Conservation (phyloP, 2,113 vertebrate species). For the Oncorhynchus masou region DNA sequence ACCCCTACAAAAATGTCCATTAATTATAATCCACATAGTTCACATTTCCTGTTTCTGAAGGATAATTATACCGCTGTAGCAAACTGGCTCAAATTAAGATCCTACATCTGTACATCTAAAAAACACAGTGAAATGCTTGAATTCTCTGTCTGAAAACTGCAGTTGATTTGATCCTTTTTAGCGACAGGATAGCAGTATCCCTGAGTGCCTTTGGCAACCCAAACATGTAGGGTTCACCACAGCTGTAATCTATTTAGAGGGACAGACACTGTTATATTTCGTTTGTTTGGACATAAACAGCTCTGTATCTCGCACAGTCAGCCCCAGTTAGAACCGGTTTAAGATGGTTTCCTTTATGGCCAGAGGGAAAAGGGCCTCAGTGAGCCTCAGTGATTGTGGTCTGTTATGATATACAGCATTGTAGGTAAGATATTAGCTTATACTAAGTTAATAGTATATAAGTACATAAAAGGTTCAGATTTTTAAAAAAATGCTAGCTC, state of each 20-base stretch:
- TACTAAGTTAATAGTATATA: not conserved
- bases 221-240: constrained; percentile 25
- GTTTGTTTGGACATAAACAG: constrained; percentile 40
- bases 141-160: too few relatives aligned
- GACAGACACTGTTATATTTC: constrained; percentile 41
- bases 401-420: constrained; percentile 8
- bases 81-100: too few relatives aligned
- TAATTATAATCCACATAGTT: too few relatives aligned
- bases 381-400: not conserved
- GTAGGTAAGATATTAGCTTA: constrained; percentile 11
- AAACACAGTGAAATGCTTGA: too few relatives aligned
- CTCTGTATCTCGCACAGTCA: constrained; percentile 22
- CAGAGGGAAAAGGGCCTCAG: not conserved
- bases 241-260: constrained; percentile 46
- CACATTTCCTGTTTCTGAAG: too few relatives aligned
- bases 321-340: constrained; percentile 10
- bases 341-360: not conserved
- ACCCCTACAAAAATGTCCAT: too few relatives aligned
- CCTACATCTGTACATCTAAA: too few relatives aligned
- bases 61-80: too few relatives aligned
- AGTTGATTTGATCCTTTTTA: too few relatives aligned
- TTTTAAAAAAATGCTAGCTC: constrained; percentile 25
- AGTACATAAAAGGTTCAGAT: constrained; percentile 32
- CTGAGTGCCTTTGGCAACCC: not conserved
- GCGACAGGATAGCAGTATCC: too few relatives aligned